Conservation (phyloP, 2,888 invertebrate genomes). For the Petrolisthes manimaculis region DNA sequence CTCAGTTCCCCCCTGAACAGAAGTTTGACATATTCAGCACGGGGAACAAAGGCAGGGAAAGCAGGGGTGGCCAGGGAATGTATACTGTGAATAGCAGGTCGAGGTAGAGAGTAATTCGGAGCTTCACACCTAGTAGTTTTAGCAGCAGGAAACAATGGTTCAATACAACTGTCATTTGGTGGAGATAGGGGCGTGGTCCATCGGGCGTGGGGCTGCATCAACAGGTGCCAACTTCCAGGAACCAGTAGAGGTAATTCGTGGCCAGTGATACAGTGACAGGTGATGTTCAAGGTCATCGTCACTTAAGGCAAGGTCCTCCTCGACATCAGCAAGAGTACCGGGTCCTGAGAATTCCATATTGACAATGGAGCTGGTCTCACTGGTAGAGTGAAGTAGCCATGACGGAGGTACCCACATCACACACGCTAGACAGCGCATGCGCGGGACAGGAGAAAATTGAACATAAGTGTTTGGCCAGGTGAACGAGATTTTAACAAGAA, state of each 20-base stretch:
- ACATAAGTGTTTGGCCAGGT: too few relatives aligned
- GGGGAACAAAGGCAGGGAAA: conserved; percentile 24
- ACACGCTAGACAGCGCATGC: too few relatives aligned
- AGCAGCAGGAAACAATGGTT: background rate
- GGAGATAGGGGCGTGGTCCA: too few relatives aligned
- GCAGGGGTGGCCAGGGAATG: background rate
- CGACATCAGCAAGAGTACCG: background rate
- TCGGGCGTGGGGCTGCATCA: too few relatives aligned
- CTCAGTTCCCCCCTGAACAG: conserved; percentile 11
- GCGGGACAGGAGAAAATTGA: too few relatives aligned
- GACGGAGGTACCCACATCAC: too few relatives aligned
- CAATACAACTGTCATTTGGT: background rate
- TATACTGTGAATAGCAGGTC: background rate
- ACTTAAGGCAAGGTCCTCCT: background rate
- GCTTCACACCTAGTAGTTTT: background rate
- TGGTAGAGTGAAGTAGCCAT: too few relatives aligned
- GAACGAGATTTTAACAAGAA: too few relatives aligned
- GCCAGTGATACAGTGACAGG: background rate
- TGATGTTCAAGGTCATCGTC: background rate
- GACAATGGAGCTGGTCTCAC: too few relatives aligned
- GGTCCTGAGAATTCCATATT: background rate
- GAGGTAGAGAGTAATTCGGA: background rate
- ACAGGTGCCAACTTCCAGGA: too few relatives aligned
- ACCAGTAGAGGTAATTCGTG: background rate
- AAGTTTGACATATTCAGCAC: conserved; percentile 19